Conservation (phyloP, 2,888 invertebrate species). For the Biston stratarius region DNA sequence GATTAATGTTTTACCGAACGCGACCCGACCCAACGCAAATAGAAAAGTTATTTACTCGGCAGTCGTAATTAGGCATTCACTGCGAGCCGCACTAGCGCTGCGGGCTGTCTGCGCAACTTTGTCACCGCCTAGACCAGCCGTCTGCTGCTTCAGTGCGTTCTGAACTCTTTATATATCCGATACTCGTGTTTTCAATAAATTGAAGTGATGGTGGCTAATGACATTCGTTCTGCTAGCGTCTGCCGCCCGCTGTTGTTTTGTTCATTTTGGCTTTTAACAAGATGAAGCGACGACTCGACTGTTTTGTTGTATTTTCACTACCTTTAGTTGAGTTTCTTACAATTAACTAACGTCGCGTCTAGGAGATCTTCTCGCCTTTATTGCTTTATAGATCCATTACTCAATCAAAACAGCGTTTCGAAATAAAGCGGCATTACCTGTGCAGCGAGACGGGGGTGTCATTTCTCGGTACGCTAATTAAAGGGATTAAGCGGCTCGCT, state of each 20-base stretch:
- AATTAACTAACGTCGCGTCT: conserved; percentile 16
- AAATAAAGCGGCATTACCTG: conserved; percentile 40
- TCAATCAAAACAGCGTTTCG: conserved; percentile 40
- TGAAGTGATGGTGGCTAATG: conserved; percentile 39
- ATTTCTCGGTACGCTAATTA: conserved; percentile 72
- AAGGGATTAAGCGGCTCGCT: conserved; percentile 67
- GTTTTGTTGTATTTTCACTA: conserved; percentile 14
- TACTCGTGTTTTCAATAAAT: conserved; percentile 39
- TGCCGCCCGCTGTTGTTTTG: conserved; percentile 9
- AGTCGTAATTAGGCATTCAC: conserved; percentile 85
- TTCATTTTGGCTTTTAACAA: conserved; percentile 27
- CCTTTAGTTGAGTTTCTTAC: conserved; percentile 19
- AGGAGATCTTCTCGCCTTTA: conserved; percentile 25
- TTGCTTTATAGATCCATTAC: conserved; percentile 29
- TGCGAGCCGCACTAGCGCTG: conserved; percentile 74
- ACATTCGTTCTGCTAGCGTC: conserved; percentile 36
- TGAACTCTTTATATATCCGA: conserved; percentile 54
- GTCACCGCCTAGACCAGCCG: conserved; percentile 76
- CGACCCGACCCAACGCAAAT: conserved; percentile 80
- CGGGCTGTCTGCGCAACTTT: conserved; percentile 75
- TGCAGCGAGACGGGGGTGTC: conserved; percentile 50
- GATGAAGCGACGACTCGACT: conserved; percentile 21
- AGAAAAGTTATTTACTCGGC: conserved; percentile 84
- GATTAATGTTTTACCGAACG: conserved; percentile 86
- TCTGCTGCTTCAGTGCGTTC: conserved; percentile 65